A percentile compares a stretch with the other conserved stretches of the same genome.
phyloP scores from a whole-genome alignment of 2,797 vertebrate genomes.

The Phataginus tricuspis region DNA sequence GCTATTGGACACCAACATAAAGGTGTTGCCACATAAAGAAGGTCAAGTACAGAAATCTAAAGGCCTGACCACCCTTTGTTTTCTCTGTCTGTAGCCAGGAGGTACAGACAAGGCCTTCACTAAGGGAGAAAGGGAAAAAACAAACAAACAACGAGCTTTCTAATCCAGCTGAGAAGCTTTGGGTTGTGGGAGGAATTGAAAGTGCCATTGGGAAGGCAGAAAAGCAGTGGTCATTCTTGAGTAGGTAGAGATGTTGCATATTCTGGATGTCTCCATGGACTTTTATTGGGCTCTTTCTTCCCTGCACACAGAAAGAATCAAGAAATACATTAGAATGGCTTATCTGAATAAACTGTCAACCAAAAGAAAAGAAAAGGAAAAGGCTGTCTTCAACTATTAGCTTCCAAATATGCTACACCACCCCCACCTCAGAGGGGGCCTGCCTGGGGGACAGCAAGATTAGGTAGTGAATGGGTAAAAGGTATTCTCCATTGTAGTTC shows the following conservation, averaged over 20 bases:
- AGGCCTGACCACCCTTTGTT: slow-evolving; percentile 21
- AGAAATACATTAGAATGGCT: slow-evolving; percentile 32
- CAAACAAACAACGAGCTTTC: neutral
- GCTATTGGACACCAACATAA: neutral
- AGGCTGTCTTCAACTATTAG: neutral
- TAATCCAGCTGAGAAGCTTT: slow-evolving; percentile 20
- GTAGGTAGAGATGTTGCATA: neutral
- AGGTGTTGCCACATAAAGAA: slow-evolving; percentile 26
- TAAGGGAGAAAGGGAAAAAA: neutral
- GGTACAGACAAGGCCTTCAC: slow-evolving; percentile 1
- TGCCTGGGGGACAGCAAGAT: slow-evolving; percentile 8
- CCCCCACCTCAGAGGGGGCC: neutral
- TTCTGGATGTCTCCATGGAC: neutral
- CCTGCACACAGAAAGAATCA: neutral
- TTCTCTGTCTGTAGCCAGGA: slow-evolving; percentile 39
- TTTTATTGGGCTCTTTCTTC: neutral
- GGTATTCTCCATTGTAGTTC: slow-evolving; percentile 31
- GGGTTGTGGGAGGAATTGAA: slow-evolving; percentile 33
- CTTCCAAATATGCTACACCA: neutral
- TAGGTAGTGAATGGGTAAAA: slow-evolving; percentile 42
- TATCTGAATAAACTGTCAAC: slow-evolving; percentile 41
- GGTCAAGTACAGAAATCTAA: slow-evolving; percentile 51
- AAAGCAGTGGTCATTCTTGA: neutral
- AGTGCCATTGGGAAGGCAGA: neutral
- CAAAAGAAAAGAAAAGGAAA: slow-evolving; percentile 43